Base-by-base conservation (phyloP, 2,888 invertebrate genomes). In the Sphecodes monilicornis region DNA sequence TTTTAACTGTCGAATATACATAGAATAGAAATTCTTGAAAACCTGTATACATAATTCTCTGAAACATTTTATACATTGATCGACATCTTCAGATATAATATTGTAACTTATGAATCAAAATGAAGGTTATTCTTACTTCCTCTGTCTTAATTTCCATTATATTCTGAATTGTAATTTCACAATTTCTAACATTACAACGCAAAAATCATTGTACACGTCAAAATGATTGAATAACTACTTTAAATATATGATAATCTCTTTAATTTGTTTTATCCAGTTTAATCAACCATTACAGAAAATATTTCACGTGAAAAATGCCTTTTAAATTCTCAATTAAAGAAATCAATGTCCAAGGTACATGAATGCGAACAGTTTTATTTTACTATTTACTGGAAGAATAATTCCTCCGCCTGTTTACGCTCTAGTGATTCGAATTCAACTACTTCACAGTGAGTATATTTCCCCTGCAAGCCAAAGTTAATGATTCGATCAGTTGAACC, bases 401-500 rank as follows among this genome's bases (percentile, higher is more conserved):
- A 29, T 29, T 16, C 2, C 60, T 4, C 0, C 0, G 13, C 16
- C 13, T 46, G 46, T 46, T 46, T 46, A 46, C 46, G 46, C 46
- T 46, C 8, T 54, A 1, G n/a, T 6, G 18, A 54, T 4, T 54
- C 54, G 22, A 54, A 54, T 6, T 22, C 18, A 22, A 22, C 8
- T 36, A 8, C 22, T 32, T 22, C 64, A 10, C 32, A 18, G 32
- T 64, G 18, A 36, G 10, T 64, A 16, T 16, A 29, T 13, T 16
- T 26, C 16, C 4, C 13, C 29, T 2, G 1, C 29, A 3, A 32
- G 32, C 10, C 0, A 22, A 66, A 22, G 22, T 66, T 36, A 66
- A 66, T 64, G 64, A 32, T 66, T 36, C 66, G 36, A 36, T 66
- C 36, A 32, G 16, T 74, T 43, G 8, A 39, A 60, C 32, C 74